Conservation (phyloP, 2,113 vertebrate species). For the Saccopteryx bilineata region DNA sequence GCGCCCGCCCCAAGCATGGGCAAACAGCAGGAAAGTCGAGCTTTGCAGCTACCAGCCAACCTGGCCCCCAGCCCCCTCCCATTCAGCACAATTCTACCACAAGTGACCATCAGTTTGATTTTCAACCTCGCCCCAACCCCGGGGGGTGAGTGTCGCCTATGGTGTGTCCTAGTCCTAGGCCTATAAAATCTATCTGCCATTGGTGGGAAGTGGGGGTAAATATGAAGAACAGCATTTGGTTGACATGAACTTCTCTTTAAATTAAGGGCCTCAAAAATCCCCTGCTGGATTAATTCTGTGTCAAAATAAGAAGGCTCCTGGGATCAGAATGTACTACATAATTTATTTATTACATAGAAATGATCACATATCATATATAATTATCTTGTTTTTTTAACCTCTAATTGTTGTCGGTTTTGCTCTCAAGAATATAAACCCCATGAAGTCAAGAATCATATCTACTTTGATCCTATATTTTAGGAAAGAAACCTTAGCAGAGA, state of each 20-base stretch:
- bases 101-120: slow-evolving; percentile 83
- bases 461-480: background rate
- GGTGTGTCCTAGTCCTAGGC: slow-evolving; percentile 34
- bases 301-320: background rate
- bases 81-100: slow-evolving; percentile 95
- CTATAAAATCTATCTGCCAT: slow-evolving; percentile 76
- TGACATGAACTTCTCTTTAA: slow-evolving; percentile 18
- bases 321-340: background rate
- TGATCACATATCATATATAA: background rate
- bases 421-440: background rate
- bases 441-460: slow-evolving; percentile 4
- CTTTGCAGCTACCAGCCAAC: slow-evolving; percentile 91
- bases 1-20: slow-evolving; percentile 92
- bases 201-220: background rate
- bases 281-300: background rate
- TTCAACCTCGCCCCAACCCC: background rate
- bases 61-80: slow-evolving; percentile 91
- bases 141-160: background rate
- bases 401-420: slow-evolving; percentile 30
- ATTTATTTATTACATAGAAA: background rate
- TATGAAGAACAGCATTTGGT: slow-evolving; percentile 5
- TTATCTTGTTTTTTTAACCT: background rate
- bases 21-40: slow-evolving; percentile 91
- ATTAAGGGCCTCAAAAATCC: background rate
- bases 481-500: slow-evolving; percentile 32